Base-by-base conservation (phyloP, 2,797 vertebrate genomes). In the Tadarida brasiliensis region DNA sequence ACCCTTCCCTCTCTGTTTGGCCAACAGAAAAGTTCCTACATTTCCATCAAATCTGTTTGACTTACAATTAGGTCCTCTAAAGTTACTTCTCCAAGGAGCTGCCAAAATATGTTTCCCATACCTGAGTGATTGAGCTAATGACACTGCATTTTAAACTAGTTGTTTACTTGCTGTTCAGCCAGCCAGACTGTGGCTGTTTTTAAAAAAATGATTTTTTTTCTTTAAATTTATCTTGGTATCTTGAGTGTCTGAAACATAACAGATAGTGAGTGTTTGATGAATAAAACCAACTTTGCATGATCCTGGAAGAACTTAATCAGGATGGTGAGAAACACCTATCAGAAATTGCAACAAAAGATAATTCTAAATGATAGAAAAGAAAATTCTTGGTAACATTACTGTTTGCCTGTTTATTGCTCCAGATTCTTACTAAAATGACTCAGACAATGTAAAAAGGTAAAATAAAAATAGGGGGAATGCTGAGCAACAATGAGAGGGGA, bases 111-210 rank as follows among this genome's bases (percentile, higher is more conserved):
- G 67, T 84, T 94, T 47, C 39, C 35, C 14, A 71, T 74, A 47
- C 59, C 26, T 90, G 35, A 90, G 51, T 92, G 92, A 71, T 1
- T 90, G 61, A 94, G 73, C 71, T 85, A 84, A 81, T 85, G n/a
- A 70, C n/a, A 77, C 1, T 65, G 11, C 28, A 9, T 11, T 67
- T 5, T 85, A 84, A 95, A 91, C n/a, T 54, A 51, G 57, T 28
- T 81, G 65, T 76, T 90, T 82, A 47, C 28, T 61, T 91, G 68
- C 35, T 80, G 7, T 59, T 89, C 15, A 59, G 51, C 11, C 78
- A 67, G 89, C 54, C 76, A 80, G 5, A 87, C 11, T 26, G 7
- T 39, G 80, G 28, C 28, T 80, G 16, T 83, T 59, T 59, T 81
- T 15, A 59, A 95, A 26, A 74, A 92, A 76, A 3, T 3, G 84